Evolutionary conservation across 2,888 invertebrate genomes (phyloP), one percentile per base, ranked within the genome.

Genomic region (Meloe dianella): DNA sequence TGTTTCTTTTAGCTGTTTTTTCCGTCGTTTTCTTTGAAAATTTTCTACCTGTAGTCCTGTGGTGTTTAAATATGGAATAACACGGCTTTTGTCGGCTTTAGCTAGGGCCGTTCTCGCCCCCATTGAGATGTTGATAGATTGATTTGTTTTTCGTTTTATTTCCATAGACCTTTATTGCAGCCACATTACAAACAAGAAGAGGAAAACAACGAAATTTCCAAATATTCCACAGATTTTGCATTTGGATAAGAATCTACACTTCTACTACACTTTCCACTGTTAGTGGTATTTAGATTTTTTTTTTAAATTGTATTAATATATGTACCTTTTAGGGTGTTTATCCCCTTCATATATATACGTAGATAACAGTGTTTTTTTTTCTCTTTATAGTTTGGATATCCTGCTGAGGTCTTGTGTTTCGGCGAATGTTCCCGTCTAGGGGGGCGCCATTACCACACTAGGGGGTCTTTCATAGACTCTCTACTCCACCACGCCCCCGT

Each of bases 51-150:
- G 51, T 51, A 10, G 22, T 51, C 73, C 77, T 73, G 75, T 70
- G 72, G 75, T 65, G 76, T 73, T 77, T 79, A 79, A 81, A 82
- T 81, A 81, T 78, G 79, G 77, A 78, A 79, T 81, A 81, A 82
- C 82, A 83, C 74, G 77, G 78, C 81, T 82, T 83, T 83, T 82
- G 82, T 83, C 83, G 83, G 82, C 80, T 79, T 69, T 69, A 70
- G 70, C 77, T 61, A 76, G 78, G 73, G 75, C 78, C 73, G 69
- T 77, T 77, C 73, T 79, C 79, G 75, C 80, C 78, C 68, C 81
- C 76, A 74, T 72, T 61, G 82, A 82, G 79, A 79, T 80, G 82
- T 79, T 82, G 82, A 83, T 82, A 81, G 83, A 83, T 83, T 82
- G 82, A 83, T 82, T 82, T 82, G 81, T 82, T 82, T 81, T 81